Evolutionary conservation across 2,797 vertebrate species (phyloP), one percentile per base, ranked within the genome.

Genomic region (Okamejei kenojei): DNA sequence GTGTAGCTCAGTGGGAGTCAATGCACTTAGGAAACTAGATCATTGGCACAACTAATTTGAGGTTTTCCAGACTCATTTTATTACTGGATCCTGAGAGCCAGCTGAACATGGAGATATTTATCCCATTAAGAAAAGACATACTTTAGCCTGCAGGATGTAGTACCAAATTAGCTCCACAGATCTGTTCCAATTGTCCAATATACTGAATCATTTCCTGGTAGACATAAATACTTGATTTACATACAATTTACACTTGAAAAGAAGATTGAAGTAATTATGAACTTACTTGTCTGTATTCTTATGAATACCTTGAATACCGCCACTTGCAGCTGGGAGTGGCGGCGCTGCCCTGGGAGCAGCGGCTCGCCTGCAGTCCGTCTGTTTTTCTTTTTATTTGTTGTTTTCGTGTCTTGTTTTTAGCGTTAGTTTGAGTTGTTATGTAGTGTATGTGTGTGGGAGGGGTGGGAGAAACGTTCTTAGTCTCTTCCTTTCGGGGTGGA

Each of bases 81-180:
- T 35, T 68, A 88, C 63, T 68, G 61, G 23, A 38, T 68, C n/a
- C 63, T 88, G 17, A 11, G n/a, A 88, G 7, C 82, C 82, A 63
- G 63, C 58, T n/a, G 19, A 29, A 13, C n/a, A 32, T 32, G n/a
- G 84, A 88, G n/a, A 88, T 88, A 68, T 65, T 88, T 35, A 88
- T 21, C 63, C n/a, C 84, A 68, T 88, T 88, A 88, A 88, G 21
- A 74, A 88, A 35, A 88, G 61, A 35, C 84, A 68, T 92, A 76
- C 76, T 73, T 92, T 76, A 13, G 71, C 90, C 90, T 29, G 76
- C 6, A 76, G 38, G 38, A 92, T 76, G 26, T 3, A 63, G 71
- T 92, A 26, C 68, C 90, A 91, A 91, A 74, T 91, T 54, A 91
- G 38, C 82, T 86, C 61, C 82, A 74, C 68, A 74, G 68, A 35